A percentile compares a stretch with the other conserved stretches of the same genome.
These are phyloP conservation scores for Dyspetes luteomarginatus DNA, from an alignment of 2,888 invertebrate species.

Conservation along the genomic window DNA sequence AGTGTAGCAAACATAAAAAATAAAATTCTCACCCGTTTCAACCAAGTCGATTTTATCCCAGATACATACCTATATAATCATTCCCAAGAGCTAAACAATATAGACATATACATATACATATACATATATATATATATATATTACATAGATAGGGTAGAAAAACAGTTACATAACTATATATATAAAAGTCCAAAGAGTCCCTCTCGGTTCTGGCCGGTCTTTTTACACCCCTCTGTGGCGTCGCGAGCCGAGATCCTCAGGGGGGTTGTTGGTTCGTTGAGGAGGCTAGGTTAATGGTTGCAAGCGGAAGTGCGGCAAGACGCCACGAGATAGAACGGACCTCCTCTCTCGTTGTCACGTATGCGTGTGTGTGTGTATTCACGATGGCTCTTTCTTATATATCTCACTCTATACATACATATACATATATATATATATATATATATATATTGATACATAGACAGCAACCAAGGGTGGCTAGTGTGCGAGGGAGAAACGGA, in stretches of 20 bases:
- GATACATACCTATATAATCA: too few species aligned
- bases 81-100: too few species aligned
- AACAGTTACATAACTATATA: neutral
- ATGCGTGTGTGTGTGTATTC: conserved; percentile 66
- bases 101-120: too few species aligned
- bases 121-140: conserved; percentile 2
- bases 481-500: conserved; percentile 43
- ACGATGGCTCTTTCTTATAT: conserved; percentile 64
- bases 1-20: neutral
- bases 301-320: conserved; percentile 79
- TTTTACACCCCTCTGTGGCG: conserved; percentile 47
- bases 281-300: conserved; percentile 77
- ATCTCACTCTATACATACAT: conserved; percentile 36
- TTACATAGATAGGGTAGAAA: conserved; percentile 27
- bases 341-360: conserved; percentile 52
- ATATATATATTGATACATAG: neutral
- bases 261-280: conserved; percentile 74
- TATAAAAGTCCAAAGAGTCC: conserved; percentile 32
- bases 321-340: conserved; percentile 73
- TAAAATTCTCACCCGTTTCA: conserved; percentile 15
- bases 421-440: neutral
- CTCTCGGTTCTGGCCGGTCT: conserved; percentile 45
- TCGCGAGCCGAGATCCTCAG: conserved; percentile 59
- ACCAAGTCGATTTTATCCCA: conserved; percentile 13
- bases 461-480: conserved; percentile 42